Evolutionary conservation across 37 sponge, comb jelly and placozoan species (phyloP).

Genomic region (Tethya wilhelma): DNA sequence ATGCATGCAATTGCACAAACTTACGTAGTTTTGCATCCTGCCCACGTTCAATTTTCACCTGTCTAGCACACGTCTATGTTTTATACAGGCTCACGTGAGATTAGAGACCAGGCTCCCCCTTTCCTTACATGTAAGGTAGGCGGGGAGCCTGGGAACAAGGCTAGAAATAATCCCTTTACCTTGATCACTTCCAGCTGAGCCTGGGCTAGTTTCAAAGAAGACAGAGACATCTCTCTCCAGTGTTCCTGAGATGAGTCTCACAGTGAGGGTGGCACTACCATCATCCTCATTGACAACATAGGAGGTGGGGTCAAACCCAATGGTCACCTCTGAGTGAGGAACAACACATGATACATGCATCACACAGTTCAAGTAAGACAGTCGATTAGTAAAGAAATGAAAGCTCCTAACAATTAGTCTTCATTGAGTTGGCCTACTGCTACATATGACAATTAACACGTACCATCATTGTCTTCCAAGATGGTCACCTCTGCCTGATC

Average conservation of each 20-base stretch:
- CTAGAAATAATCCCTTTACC: too few relatives aligned
- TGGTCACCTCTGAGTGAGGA: constrained; percentile 23
- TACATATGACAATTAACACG: background rate
- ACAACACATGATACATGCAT: too few relatives aligned
- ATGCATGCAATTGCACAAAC: too few relatives aligned
- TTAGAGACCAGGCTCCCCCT: too few relatives aligned
- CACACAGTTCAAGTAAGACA: background rate
- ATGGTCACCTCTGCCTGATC: background rate
- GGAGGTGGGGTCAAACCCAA: constrained; percentile 17
- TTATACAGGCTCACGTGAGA: too few relatives aligned
- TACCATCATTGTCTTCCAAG: constrained; percentile 17
- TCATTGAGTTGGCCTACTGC: background rate
- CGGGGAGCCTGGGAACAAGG: too few relatives aligned
- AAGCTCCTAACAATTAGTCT: background rate
- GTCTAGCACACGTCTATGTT: too few relatives aligned
- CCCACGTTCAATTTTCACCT: too few relatives aligned
- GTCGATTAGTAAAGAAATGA: background rate
- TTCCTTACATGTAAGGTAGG: too few relatives aligned
- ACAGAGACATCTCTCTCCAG: constrained; percentile 23
- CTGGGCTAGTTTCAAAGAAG: too few relatives aligned
- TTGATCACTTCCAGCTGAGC: too few relatives aligned
- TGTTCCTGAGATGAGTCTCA: background rate
- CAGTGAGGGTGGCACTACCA: background rate
- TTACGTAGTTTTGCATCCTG: too few relatives aligned
- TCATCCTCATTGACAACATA: constrained; percentile 13